Evolutionary conservation across 2,797 vertebrate species (phyloP), one percentile per base, ranked within the genome.

Genomic region (Enteromius anoplus): DNA sequence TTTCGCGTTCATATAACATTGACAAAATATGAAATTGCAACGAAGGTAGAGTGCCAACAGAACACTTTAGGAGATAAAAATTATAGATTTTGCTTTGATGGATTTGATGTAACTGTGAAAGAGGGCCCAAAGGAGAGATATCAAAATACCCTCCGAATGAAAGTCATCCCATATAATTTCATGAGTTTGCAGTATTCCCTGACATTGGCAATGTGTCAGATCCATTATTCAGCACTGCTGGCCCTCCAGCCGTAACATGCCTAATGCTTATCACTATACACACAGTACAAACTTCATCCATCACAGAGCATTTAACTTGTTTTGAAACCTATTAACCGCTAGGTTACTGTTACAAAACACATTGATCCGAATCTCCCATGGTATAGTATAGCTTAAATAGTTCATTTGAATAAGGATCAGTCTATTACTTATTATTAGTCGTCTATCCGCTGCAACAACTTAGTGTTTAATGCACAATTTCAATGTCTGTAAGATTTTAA

Each of bases 161-260:
- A 75, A 81, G 75, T 47, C 62, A 78, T 70, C 81, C 53, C 32
- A 40, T 75, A 76, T 53, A 37, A 75, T 83, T 78, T 80, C 55
- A 37, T 60, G 76, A 79, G 51, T 64, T 71, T 60, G 77, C 81
- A 83, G 73, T 70, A 72, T 76, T 62, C 32, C 55, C 64, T 75
- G 76, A 70, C 71, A 83, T 64, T 83, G 81, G 78, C 81, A 83
- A 66, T 45, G 62, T 58, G 77, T 69, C 81, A 58, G 72, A 76
- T 76, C 78, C 47, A 68, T 86, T 80, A 76, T 79, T 86, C 77
- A 80, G 85, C 80, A 75, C 11, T 34, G 81, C 19, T 75, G 29
- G 81, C 42, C 14, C 49, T 34, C n/a, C 69, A 60, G 49, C 45
- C 17, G 37, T 29, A 62, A 37, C 32, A 75, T 65, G 65, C 60